Evolutionary conservation across 2,888 invertebrate species (phyloP).

Genomic region (Drosophila helvetica): DNA sequence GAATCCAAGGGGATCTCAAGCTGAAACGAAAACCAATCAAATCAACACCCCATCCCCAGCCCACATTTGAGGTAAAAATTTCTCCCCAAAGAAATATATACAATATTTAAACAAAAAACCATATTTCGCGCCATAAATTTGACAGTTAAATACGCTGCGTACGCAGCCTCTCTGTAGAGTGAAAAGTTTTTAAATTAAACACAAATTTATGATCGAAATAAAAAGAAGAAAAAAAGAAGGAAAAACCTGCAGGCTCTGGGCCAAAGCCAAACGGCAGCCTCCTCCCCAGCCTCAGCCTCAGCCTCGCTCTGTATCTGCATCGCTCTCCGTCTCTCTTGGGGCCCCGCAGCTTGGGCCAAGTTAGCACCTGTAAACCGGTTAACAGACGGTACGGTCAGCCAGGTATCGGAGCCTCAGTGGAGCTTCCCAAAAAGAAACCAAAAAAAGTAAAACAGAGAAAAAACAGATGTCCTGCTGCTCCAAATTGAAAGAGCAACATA

Average conservation of each 20-base stretch:
- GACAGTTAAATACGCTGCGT: slow-evolving; percentile 51
- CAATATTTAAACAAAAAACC: slow-evolving; percentile 65
- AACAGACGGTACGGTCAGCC: slow-evolving; percentile 12
- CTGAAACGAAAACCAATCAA: slow-evolving; percentile 59
- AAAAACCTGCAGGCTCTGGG: slow-evolving; percentile 75
- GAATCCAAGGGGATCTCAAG: slow-evolving; percentile 1
- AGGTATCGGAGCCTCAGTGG: slow-evolving; percentile 25
- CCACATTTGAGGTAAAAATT: slow-evolving; percentile 41
- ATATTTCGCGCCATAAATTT: slow-evolving; percentile 69
- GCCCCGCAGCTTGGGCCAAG: slow-evolving; percentile 42
- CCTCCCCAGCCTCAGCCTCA: slow-evolving; percentile 11
- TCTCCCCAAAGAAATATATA: slow-evolving; percentile 35
- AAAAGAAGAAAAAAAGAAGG: slow-evolving; percentile 19
- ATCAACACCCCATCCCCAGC: slow-evolving; percentile 55
- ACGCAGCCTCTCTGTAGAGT: slow-evolving; percentile 46
- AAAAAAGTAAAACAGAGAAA: background rate
- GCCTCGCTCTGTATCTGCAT: background rate
- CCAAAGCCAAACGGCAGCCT: slow-evolving; percentile 55
- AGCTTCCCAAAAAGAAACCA: slow-evolving; percentile 6
- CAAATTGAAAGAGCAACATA: slow-evolving; percentile 80
- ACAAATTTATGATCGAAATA: slow-evolving; percentile 67
- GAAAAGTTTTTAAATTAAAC: slow-evolving; percentile 76
- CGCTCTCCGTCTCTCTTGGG: background rate
- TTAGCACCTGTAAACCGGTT: slow-evolving; percentile 77
- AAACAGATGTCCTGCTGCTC: slow-evolving; percentile 83